Evolutionary conservation across 92 coral and sea anemone species (phyloP), one percentile per base, ranked within the genome.

Genomic region (Paramuricea clavata): DNA sequence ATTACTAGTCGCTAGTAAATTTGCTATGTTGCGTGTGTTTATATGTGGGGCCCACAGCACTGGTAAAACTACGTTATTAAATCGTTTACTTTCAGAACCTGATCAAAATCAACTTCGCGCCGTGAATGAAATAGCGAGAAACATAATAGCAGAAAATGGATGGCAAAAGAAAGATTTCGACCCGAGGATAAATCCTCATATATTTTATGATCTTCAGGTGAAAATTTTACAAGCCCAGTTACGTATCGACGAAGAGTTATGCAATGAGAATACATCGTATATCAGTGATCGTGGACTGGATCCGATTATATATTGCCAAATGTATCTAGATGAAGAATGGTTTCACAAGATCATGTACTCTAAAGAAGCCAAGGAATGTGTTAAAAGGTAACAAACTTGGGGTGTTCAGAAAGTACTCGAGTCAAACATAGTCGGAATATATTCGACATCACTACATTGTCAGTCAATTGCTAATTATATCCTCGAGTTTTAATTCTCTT

Each of bases 31-130:
- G 15, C 92, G 96, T 19, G 93, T 94, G 47, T 96, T 92, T 59
- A 76, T 96, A 27, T 96, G 99, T 49, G 99, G 99, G 8, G 98
- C 99, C 23, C 98, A 96, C 81, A 96, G 98, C 72, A 90, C 91
- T 9, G 99, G 99, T 3, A 96, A 96, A 78, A 91, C 99, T 54
- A 96, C 98, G 5, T 77, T 96, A 17, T 91, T 95, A 26, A 42
- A 85, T 19, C 83, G 84, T 62, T 71, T 96, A 41, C 92, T 91
- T 0, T 78, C 70, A 62, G 83, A 79, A 69, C 44, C 68, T 15
- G 32, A 5, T 17, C 83, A 86, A 9, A 69, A 89, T 23, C 36
- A 94, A 17, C n/a, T n/a, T n/a, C 89, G 85, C 35, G 73, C 76
- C 0, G 92, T 93, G 76, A 71, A 95, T 19, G 99, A 96, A 57